Evolutionary conservation across 2,113 vertebrate genomes (phyloP), one percentile per base, ranked within the genome.

Genomic region (Typhlomys cinereus): DNA sequence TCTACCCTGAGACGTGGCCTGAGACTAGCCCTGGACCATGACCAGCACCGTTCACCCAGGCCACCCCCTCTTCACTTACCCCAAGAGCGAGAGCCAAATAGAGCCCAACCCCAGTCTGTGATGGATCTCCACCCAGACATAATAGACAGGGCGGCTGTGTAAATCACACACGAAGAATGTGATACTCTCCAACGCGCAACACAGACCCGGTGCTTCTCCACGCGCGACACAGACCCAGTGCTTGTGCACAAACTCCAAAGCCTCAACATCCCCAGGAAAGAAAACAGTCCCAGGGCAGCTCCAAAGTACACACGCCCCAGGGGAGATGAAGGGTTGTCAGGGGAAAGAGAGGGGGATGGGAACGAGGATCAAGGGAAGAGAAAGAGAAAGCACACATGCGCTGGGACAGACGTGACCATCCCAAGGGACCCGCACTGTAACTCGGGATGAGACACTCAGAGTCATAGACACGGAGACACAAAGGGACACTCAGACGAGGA

Each of bases 1-100:
- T 93, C 36, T 4, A 61, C 46, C 85, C 89, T 86, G 46, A 91
- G 52, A 96, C 57, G 21, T 76, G 66, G 88, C 88, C 76, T 71
- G 46, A 93, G 83, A 73, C 86, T 36, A 90, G 62, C 21, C 46
- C 83, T 64, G 57, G 90, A 75, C 86, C 80, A 48, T 50, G n/a
- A 95, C 59, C 89, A 67, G 57, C 14, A 0, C 6, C n/a, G 3
- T n/a, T 96, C 74, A 83, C 14, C 74, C 66, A 31, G 31, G 44
- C 48, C 6, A 4, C 15, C 25, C 57, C 62, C 76, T 92, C 62
- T 79, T 85, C 64, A 89, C 31, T 25, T 59, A 85, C 18, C 34
- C 11, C 0, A 11, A 81, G 39, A 91, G 11, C 18, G 29, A 75
- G 39, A 94, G 59, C 64, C 78, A 88, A 85, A 64, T 2, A 44